Evolutionary conservation across 2,113 vertebrate species (phyloP), one percentile per base, ranked within the genome.

Genomic region (Pardalotus punctatus): DNA sequence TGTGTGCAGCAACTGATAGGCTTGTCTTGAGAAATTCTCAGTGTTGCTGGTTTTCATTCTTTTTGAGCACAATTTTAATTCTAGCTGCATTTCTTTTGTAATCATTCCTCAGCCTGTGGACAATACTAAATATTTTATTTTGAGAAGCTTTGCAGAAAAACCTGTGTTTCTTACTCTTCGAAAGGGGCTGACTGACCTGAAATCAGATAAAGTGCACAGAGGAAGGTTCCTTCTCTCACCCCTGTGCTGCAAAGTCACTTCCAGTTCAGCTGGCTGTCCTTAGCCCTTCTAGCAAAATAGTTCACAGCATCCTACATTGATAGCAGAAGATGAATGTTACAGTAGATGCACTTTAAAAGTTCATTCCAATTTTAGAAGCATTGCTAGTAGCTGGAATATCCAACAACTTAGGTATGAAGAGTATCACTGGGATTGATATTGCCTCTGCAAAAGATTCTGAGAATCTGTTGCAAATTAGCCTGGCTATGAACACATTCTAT

Each of bases 311-410:
- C 83, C 66, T 81, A 31, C 88, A 88, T 65, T 86, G 94, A 95
- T 81, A 88, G 85, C 28, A 22, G 77, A 83, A 94, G 93, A 96
- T 93, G 94, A 93, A 93, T 90, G 80, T 86, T 94, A 62, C 72
- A 74, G 80, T 81, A 67, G 93, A 74, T 95, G 85, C 76, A 83
- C 86, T 96, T 92, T 81, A 62, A 88, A 90, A 94, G 81, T 96
- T 93, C 71, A 56, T 90, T 93, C 77, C 80, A 70, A 72, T 95
- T 91, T 93, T 95, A 54, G 56, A 73, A 70, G 64, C 67, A 22
- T 95, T 86, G n/a, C 93, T 31, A 71, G 85, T 33, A 87, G 74
- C 64, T 91, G 81, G 84, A 95, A 88, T 95, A 81, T 31, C 86
- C 79, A 57, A 27, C 64, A 20, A 42, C 86, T 94, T 60, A 61